Conservation (phyloP, 64 coral and sea anemone genomes). For the Platygyra sinensis region DNA sequence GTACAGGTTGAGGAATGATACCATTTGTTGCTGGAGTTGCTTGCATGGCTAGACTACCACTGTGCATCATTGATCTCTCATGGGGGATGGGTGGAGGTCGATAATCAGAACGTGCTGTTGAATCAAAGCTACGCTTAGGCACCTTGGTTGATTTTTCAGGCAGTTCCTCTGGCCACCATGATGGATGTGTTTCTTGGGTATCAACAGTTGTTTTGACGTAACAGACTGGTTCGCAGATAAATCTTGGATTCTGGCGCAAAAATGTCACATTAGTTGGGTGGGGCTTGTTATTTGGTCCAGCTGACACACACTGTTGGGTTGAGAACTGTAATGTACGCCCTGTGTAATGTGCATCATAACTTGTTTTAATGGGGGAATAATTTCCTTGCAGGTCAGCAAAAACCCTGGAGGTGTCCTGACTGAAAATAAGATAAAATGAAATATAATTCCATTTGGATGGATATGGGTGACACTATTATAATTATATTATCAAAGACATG, state of each 20-base stretch:
- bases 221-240: slow-evolving; percentile 93
- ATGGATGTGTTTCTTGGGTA: not conserved
- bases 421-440: slow-evolving; percentile 42
- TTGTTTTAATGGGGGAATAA: slow-evolving; percentile 48
- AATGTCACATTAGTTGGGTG: slow-evolving; percentile 92
- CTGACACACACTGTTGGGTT: slow-evolving; percentile 53
- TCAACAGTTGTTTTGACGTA: slow-evolving; percentile 73
- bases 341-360: slow-evolving; percentile 80
- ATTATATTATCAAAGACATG: too few relatives aligned
- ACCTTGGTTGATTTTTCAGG: slow-evolving; percentile 57
- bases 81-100: slow-evolving; percentile 2
- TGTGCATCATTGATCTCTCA: not conserved
- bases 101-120: slow-evolving; percentile 87
- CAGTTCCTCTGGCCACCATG: slow-evolving; percentile 93
- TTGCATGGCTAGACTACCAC: slow-evolving; percentile 9
- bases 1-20: not conserved
- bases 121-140: slow-evolving; percentile 78
- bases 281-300: slow-evolving; percentile 86
- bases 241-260: slow-evolving; percentile 84
- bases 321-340: slow-evolving; percentile 68
- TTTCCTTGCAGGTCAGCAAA: slow-evolving; percentile 71
- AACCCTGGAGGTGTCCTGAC: slow-evolving; percentile 75
- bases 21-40: not conserved
- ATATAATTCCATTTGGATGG: not conserved
- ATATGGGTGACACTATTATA: too few relatives aligned